Evolutionary conservation across 2,888 invertebrate species (phyloP).

Genomic region (Protula sp.): DNA sequence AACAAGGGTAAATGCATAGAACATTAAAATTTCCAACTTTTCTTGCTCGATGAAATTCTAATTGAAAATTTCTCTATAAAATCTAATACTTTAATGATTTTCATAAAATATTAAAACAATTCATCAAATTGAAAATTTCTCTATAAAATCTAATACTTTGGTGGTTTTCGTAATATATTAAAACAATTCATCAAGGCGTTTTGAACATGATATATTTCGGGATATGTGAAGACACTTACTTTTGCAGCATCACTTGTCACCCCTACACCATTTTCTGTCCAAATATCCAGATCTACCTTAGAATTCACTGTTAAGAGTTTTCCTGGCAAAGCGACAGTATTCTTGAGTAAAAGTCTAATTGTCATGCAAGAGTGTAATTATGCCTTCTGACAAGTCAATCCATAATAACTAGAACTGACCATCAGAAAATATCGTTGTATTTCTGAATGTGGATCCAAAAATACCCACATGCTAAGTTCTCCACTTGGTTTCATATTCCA

Average conservation of each 20-base stretch:
- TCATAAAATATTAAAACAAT: too few relatives aligned
- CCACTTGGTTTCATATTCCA: neutral
- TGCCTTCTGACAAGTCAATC: neutral
- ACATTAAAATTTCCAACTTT: too few relatives aligned
- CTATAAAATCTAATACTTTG: too few relatives aligned
- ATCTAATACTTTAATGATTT: too few relatives aligned
- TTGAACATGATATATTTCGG: too few relatives aligned
- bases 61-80: too few relatives aligned
- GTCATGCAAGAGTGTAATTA: neutral
- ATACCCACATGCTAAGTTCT: neutral
- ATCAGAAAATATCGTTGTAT: neutral
- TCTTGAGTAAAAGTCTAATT: neutral
- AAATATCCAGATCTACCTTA: neutral
- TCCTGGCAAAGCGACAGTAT: neutral
- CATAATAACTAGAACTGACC: neutral
- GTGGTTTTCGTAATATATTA: too few relatives aligned
- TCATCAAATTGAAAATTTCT: too few relatives aligned
- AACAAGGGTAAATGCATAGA: too few relatives aligned
- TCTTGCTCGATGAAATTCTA: too few relatives aligned
- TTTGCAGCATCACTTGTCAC: neutral
- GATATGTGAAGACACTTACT: neutral
- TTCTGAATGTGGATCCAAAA: neutral
- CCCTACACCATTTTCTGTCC: conserved; percentile 1
- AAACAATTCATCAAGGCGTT: too few relatives aligned
- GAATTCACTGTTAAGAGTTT: neutral